Conservation (phyloP, 2,797 vertebrate species). For the Petrocephalus sullivani region DNA sequence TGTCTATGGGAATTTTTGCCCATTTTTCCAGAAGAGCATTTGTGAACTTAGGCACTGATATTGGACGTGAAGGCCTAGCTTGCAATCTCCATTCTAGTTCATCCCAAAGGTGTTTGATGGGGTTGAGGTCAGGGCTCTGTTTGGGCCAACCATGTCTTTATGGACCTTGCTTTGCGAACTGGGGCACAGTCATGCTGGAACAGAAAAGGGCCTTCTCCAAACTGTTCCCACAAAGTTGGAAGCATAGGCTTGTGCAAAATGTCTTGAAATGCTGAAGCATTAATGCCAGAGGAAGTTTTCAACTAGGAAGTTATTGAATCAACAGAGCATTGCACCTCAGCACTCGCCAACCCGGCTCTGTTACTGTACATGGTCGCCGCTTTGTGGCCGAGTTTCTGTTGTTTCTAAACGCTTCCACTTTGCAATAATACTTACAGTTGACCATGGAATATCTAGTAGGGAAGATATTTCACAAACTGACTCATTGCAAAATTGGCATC, state of each 20-base stretch:
- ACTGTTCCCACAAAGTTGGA: background rate
- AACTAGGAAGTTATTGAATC: background rate
- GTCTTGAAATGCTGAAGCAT: background rate
- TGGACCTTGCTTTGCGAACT: background rate
- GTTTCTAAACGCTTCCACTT: no score
- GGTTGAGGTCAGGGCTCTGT: background rate
- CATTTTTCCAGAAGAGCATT: background rate
- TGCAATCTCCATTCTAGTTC: background rate
- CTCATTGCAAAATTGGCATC: background rate
- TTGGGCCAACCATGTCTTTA: background rate
- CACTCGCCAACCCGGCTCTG: background rate
- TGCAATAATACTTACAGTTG: no score
- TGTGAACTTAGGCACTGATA: background rate
- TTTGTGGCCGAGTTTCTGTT: background rate
- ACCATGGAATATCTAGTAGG: background rate
- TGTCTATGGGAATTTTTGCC: no score
- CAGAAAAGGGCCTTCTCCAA: background rate
- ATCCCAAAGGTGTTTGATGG: background rate
- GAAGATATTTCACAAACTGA: background rate
- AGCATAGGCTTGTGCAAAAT: background rate
- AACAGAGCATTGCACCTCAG: background rate
- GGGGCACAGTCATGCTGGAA: background rate
- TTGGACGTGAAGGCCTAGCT: background rate
- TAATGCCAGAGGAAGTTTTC: background rate
- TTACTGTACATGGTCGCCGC: background rate